Percentiles rank a stretch among this genome's conserved stretches.
phyloP scores from a whole-genome alignment of 1,140 invertebrate genomes.

The Platyscapa corneri region DNA sequence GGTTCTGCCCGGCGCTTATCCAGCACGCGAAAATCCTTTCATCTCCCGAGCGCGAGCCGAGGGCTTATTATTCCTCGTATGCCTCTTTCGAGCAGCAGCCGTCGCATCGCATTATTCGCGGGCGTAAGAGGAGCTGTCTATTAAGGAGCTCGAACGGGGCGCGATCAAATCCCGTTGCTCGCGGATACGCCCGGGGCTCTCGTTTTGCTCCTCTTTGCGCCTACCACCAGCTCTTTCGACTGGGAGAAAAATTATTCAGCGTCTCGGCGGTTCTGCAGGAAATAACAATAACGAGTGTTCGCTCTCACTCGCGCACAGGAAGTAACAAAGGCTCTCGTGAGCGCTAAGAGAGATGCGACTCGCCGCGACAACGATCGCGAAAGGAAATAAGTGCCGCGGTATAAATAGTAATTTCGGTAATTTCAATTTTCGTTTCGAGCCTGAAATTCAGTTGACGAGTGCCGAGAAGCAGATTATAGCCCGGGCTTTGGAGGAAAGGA shows the following conservation, averaged over 20 bases:
- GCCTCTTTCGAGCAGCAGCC: not conserved
- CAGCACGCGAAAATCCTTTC: not conserved
- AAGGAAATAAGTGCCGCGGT: not conserved
- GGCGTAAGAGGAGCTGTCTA: not conserved
- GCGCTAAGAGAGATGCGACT: not conserved
- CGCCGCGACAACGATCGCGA: not conserved
- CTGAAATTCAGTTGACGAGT: not conserved
- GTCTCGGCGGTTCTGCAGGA: not conserved
- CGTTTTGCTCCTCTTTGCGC: not conserved
- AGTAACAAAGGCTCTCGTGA: not conserved
- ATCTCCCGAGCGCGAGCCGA: not conserved
- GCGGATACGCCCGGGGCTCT: not conserved
- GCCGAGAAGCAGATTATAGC: too few relatives aligned
- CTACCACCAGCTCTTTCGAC: not conserved
- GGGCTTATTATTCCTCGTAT: slow-evolving; percentile 9
- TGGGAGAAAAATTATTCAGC: not conserved
- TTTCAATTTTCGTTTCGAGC: not conserved
- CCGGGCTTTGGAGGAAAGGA: too few relatives aligned
- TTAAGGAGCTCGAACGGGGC: not conserved
- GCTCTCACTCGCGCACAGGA: not conserved
- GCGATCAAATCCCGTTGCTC: not conserved
- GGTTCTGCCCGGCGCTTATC: not conserved
- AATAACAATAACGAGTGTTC: slow-evolving; percentile 13
- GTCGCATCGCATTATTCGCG: not conserved
- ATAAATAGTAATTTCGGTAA: not conserved